These are phyloP conservation scores for Heliocidaris tuberculata DNA, from an alignment of 35 echinoderm and acorn worm species.

Conservation along the genomic window DNA sequence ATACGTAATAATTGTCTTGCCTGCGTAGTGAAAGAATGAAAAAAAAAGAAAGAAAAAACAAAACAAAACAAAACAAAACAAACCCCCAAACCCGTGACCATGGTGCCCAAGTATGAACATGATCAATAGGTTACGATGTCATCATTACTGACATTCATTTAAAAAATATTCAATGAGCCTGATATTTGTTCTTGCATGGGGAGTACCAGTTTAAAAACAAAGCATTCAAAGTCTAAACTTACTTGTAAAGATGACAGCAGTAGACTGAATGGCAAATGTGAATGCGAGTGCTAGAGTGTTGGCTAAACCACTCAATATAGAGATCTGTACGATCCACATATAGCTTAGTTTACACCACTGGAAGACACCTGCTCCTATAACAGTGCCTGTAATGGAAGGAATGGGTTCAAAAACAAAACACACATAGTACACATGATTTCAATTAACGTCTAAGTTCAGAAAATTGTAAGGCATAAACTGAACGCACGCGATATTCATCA, in stretches of 20 bases:
- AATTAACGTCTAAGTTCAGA: too few relatives aligned
- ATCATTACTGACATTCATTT: too few relatives aligned
- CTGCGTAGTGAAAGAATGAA: background rate
- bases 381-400: background rate
- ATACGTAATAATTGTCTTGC: background rate
- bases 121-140: too few relatives aligned
- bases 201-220: too few relatives aligned
- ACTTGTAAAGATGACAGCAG: background rate
- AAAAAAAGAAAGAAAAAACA: background rate
- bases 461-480: too few relatives aligned
- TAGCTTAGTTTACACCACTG: background rate
- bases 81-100: too few relatives aligned
- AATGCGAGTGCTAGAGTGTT: conserved; percentile 9
- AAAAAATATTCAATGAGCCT: too few relatives aligned
- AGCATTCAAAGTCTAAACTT: background rate
- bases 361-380: background rate
- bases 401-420: too few relatives aligned
- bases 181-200: too few relatives aligned
- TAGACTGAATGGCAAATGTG: conserved; percentile 1
- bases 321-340: conserved; percentile 34
- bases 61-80: too few relatives aligned
- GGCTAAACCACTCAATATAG: background rate
- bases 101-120: background rate
- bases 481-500: too few relatives aligned
- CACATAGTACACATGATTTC: too few relatives aligned